These are phyloP conservation scores for Habrosyne pyritoides DNA, from an alignment of 2,888 invertebrate species.

Conservation along the genomic window DNA sequence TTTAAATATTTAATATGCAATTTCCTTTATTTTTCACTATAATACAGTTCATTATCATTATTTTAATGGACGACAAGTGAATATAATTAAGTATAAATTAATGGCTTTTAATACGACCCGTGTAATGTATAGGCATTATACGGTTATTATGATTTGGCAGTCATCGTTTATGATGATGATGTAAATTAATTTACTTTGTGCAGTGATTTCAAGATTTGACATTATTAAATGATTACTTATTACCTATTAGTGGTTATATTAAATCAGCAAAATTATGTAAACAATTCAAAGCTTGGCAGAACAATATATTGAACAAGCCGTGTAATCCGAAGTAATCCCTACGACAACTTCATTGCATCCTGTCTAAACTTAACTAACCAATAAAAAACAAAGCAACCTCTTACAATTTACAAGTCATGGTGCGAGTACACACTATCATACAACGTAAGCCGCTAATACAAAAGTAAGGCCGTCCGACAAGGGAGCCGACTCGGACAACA, in stretches of 20 bases:
- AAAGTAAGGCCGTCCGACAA: conserved; percentile 67
- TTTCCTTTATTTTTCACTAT: conserved; percentile 74
- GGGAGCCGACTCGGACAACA: conserved; percentile 60
- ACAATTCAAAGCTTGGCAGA: background rate
- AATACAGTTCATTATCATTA: conserved; percentile 60
- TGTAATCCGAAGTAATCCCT: conserved; percentile 26
- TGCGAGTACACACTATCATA: conserved; percentile 54
- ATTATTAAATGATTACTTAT: no score
- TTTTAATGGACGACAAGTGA: conserved; percentile 63
- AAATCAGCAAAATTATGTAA: no score
- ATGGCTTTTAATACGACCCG: conserved; percentile 47
- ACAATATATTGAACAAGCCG: conserved; percentile 11
- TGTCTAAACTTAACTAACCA: conserved; percentile 16
- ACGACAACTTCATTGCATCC: conserved; percentile 19
- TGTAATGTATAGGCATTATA: conserved; percentile 37
- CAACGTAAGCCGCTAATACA: conserved; percentile 66
- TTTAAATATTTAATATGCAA: conserved; percentile 82
- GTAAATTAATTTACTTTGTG: background rate
- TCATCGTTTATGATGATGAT: conserved; percentile 24
- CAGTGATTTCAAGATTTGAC: background rate
- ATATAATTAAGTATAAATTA: conserved; percentile 64
- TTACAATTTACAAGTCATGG: conserved; percentile 55
- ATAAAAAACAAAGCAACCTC: conserved; percentile 29
- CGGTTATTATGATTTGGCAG: conserved; percentile 40
- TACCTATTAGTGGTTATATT: no score